These are phyloP conservation scores for Camponotus vicinus DNA, from an alignment of 1,140 invertebrate genomes.

Conservation along the genomic window DNA sequence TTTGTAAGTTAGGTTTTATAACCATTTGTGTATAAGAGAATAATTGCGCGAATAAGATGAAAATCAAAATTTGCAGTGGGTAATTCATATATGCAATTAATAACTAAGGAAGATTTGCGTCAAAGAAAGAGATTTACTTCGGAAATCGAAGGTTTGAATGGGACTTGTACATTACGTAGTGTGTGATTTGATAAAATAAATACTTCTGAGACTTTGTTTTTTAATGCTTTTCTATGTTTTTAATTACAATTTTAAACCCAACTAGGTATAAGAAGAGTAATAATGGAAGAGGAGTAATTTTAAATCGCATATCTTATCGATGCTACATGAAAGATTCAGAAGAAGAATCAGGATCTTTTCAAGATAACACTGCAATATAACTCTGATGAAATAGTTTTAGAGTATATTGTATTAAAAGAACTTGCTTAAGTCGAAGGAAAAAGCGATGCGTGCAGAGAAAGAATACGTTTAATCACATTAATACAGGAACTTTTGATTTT, in stretches of 20 bases:
- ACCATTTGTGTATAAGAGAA: constrained; percentile 52
- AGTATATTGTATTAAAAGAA: too few relatives aligned
- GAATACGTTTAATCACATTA: too few relatives aligned
- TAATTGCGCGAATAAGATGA: constrained; percentile 42
- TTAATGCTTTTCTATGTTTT: constrained; percentile 20
- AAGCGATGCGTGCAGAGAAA: too few relatives aligned
- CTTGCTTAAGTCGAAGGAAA: too few relatives aligned
- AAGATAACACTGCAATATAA: too few relatives aligned
- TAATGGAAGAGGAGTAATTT: background rate
- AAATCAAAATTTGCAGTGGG: constrained; percentile 69
- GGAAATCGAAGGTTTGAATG: constrained; percentile 63
- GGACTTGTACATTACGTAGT: constrained; percentile 79
- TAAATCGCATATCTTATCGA: background rate
- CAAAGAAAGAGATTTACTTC: constrained; percentile 52
- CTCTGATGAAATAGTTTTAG: too few relatives aligned
- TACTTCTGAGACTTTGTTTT: constrained; percentile 68
- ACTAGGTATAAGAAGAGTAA: background rate
- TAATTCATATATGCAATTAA: constrained; percentile 68
- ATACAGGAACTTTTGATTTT: too few relatives aligned
- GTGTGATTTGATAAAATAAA: constrained; percentile 83
- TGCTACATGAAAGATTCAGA: background rate
- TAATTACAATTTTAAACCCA: background rate
- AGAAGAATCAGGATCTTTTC: too few relatives aligned
- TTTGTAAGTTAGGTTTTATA: constrained; percentile 74
- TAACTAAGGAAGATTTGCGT: constrained; percentile 36